A percentile compares a stretch with the other conserved stretches of the same genome.
These are phyloP conservation scores for Smutsia gigantea DNA, from an alignment of 2,797 vertebrate species.

Conservation along the genomic window DNA sequence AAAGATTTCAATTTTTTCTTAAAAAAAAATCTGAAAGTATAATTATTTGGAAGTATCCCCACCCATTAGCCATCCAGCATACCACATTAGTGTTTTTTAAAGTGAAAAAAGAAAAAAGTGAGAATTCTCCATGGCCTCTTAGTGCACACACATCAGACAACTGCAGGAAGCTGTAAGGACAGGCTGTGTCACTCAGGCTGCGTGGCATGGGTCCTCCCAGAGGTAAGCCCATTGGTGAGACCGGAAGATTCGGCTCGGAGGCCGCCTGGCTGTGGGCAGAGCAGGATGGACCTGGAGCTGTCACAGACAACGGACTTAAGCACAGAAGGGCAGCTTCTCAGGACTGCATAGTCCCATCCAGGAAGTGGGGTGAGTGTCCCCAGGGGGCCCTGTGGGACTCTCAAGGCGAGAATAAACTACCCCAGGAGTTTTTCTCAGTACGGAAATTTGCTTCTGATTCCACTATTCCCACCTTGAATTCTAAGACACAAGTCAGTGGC, in stretches of 20 bases:
- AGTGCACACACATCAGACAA: neutral
- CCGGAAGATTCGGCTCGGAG: neutral
- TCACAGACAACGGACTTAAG: neutral
- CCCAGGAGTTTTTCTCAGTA: neutral
- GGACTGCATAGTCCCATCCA: neutral
- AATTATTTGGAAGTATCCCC: neutral
- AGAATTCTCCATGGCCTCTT: neutral
- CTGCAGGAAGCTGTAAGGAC: neutral
- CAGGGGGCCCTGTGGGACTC: neutral
- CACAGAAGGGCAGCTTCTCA: neutral
- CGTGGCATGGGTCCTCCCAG: neutral
- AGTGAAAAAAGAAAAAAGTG: neutral
- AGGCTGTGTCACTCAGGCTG: too few relatives aligned
- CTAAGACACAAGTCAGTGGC: neutral
- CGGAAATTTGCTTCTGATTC: neutral
- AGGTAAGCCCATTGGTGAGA: neutral
- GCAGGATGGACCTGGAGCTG: neutral
- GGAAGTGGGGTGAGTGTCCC: neutral
- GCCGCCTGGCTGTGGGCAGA: neutral
- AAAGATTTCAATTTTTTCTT: neutral
- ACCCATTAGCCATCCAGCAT: neutral
- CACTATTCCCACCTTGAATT: neutral
- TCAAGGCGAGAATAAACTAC: neutral
- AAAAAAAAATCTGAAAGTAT: neutral
- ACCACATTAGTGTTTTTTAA: neutral